A percentile compares a stretch with the other conserved stretches of the same genome.
Conservation (phyloP, 2,888 invertebrate species). For the Hetaerina titia region DNA sequence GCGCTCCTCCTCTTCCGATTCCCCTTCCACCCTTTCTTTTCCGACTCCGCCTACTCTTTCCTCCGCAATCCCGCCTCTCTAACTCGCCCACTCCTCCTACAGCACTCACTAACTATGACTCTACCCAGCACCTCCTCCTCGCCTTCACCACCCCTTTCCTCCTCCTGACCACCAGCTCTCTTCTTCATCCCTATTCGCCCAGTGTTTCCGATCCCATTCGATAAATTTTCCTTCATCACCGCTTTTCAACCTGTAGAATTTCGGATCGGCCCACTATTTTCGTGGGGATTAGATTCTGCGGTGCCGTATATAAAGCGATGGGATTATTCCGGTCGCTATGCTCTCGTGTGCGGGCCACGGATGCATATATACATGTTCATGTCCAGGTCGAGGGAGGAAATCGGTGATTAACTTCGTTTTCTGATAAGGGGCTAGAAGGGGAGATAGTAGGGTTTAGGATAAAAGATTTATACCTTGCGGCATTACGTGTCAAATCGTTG, state of each 20-base stretch:
- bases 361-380: slow-evolving; percentile 30
- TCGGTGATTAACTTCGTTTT: slow-evolving; percentile 42
- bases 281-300: slow-evolving; percentile 39
- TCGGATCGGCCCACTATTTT: slow-evolving; percentile 53
- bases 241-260: slow-evolving; percentile 65
- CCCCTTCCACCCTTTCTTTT: not conserved
- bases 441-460: not conserved
- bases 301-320: slow-evolving; percentile 43
- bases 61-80: not conserved
- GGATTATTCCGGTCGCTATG: slow-evolving; percentile 26
- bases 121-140: not conserved
- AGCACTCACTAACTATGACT: not conserved
- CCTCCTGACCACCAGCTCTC: not conserved
- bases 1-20: not conserved
- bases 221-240: slow-evolving; percentile 48
- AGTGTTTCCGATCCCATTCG: slow-evolving; percentile 51
- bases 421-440: not conserved
- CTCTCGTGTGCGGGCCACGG: not conserved
- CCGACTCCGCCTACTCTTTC: not conserved
- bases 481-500: not conserved
- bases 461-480: not conserved
- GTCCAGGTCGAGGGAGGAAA: slow-evolving; percentile 26
- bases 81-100: too few relatives aligned
- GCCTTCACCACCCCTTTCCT: not conserved
- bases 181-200: not conserved